Base-by-base conservation (phyloP, 1,140 invertebrate species). In the Elymnias hypermnestra region DNA sequence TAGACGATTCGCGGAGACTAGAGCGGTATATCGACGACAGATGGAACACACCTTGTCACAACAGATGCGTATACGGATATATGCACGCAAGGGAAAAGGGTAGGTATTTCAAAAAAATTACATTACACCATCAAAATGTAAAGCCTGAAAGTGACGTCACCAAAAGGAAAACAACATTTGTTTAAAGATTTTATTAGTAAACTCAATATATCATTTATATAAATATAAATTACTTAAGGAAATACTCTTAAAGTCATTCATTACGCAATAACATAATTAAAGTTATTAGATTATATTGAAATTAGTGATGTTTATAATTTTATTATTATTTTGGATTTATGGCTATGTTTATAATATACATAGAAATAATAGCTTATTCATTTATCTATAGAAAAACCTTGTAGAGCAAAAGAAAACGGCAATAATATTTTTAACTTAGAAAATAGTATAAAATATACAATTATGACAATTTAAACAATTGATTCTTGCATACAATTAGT, bases 111-210 rank as follows among this genome's bases (percentile, higher is more conserved):
- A n/a, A n/a, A n/a, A n/a, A n/a, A n/a, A n/a, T n/a, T n/a, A n/a
- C n/a, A n/a, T n/a, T n/a, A n/a, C n/a, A n/a, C n/a, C n/a, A n/a
- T n/a, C n/a, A n/a, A n/a, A n/a, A n/a, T n/a, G n/a, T n/a, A n/a
- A n/a, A n/a, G n/a, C n/a, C n/a, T n/a, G n/a, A n/a, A n/a, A n/a
- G n/a, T n/a, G n/a, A n/a, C n/a, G n/a, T n/a, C n/a, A n/a, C n/a
- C n/a, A n/a, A n/a, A n/a, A n/a, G n/a, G n/a, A n/a, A n/a, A n/a
- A n/a, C n/a, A n/a, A n/a, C 21, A 41, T 5, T 35, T 33, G 43
- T 55, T 37, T 58, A 53, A 18, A 61, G 13, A 66, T 38, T 59
- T 57, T 55, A 66, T 66, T 66, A 59, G 51, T 55, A 63, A 57
- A 58, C 50, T 38, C 45, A 56, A 52, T 48, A 6, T 15, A 33